These are phyloP conservation scores for Sciurus niger DNA, from an alignment of 2,113 vertebrate genomes.

Conservation along the genomic window DNA sequence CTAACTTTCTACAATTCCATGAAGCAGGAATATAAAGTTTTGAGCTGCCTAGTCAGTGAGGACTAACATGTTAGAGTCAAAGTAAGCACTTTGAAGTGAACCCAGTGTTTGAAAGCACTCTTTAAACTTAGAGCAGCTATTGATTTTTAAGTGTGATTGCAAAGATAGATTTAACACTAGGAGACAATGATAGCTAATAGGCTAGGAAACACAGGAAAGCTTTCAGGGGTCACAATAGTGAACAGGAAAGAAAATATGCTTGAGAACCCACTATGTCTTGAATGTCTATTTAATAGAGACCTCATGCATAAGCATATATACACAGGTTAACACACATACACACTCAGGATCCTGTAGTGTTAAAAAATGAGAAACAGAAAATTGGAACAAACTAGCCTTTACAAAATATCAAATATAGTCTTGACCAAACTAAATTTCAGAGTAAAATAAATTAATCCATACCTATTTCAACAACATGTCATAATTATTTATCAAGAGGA, in stretches of 20 bases:
- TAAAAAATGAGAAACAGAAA: background rate
- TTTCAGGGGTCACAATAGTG: background rate
- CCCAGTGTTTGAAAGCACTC: background rate
- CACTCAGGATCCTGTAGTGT: rapidly evolving
- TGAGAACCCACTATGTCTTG: background rate
- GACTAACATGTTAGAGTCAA: background rate
- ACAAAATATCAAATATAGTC: background rate
- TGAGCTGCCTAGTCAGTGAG: background rate
- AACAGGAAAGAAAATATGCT: background rate
- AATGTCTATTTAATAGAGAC: background rate
- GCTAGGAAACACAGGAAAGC: background rate
- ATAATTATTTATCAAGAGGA: constrained; percentile 41
- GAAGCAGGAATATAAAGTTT: background rate
- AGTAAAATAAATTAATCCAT: background rate
- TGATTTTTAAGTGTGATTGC: background rate
- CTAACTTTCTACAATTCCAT: background rate
- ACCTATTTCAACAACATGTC: background rate
- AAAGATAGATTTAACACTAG: background rate
- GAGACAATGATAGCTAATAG: background rate
- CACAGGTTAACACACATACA: background rate
- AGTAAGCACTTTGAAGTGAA: background rate
- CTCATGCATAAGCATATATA: background rate
- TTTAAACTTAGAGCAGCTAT: background rate
- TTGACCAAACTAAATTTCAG: background rate
- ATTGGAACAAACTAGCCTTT: background rate